Evolutionary conservation across 1,140 invertebrate species (phyloP).

Genomic region (Drosophila virilis): DNA sequence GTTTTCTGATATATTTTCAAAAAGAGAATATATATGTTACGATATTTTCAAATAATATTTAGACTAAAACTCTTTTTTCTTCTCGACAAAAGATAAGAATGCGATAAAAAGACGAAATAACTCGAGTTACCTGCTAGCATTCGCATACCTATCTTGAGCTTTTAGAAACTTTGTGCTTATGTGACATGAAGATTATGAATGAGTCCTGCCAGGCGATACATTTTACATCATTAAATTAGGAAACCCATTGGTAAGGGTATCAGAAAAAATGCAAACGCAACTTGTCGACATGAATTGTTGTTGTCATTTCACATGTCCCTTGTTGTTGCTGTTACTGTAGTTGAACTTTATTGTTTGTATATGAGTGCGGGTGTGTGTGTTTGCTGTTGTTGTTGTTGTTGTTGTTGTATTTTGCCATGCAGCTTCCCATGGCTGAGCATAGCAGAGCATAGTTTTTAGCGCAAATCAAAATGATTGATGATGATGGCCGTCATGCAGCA

Average conservation of each 20-base stretch:
- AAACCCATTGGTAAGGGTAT: background rate
- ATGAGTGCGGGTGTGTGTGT: slow-evolving; percentile 2
- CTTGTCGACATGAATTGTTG: slow-evolving; percentile 81
- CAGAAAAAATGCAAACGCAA: slow-evolving; percentile 66
- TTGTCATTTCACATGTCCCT: slow-evolving; percentile 69
- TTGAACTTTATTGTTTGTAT: slow-evolving; percentile 58
- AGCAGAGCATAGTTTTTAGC: slow-evolving; percentile 76
- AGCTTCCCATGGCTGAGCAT: slow-evolving; percentile 40
- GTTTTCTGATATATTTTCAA: too few relatives aligned
- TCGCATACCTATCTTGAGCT: too few relatives aligned
- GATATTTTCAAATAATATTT: too few relatives aligned
- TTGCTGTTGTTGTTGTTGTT: slow-evolving; percentile 27
- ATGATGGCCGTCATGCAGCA: slow-evolving; percentile 65
- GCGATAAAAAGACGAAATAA: too few relatives aligned
- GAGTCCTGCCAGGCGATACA: background rate
- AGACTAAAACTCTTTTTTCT: background rate
- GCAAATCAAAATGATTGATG: slow-evolving; percentile 82
- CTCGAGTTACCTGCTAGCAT: too few relatives aligned
- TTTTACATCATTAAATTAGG: background rate
- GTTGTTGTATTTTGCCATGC: slow-evolving; percentile 46
- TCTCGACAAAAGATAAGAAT: background rate
- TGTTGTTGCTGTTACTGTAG: slow-evolving; percentile 46
- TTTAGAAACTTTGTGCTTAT: too few relatives aligned
- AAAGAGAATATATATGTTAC: too few relatives aligned
- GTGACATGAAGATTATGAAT: too few relatives aligned